These are phyloP conservation scores for Zonotrichia leucophrys DNA, from an alignment of 2,113 vertebrate species.

Conservation along the genomic window DNA sequence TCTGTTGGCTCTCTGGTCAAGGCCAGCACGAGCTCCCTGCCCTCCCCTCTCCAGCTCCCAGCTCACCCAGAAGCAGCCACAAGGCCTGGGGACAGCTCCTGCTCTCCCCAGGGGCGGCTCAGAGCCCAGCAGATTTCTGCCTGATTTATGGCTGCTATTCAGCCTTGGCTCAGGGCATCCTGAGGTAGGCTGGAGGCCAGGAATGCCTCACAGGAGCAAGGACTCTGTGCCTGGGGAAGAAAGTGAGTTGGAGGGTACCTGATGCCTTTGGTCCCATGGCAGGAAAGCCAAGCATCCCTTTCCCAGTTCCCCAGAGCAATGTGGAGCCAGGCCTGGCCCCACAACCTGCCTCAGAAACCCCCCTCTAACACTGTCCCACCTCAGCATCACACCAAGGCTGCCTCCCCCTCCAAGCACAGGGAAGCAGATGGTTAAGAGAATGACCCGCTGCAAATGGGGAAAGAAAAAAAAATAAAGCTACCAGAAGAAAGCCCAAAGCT, in stretches of 20 bases:
- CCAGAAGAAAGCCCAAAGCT: constrained; percentile 38
- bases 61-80: not conserved
- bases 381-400: not conserved
- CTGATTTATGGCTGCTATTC: not conserved
- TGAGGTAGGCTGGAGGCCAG: not conserved
- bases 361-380: not conserved
- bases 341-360: not conserved
- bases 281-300: not conserved
- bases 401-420: not conserved
- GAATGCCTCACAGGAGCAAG: not conserved
- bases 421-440: constrained; percentile 58
- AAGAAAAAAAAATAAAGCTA: not conserved
- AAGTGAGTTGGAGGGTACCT: not conserved
- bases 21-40: not conserved
- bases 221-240: not conserved
- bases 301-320: not conserved
- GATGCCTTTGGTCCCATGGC: fast-evolving
- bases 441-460: not conserved
- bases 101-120: not conserved
- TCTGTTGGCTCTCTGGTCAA: not conserved
- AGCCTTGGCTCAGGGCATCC: not conserved
- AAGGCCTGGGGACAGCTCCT: not conserved
- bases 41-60: not conserved
- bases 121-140: not conserved
- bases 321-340: not conserved